Conservation (phyloP, 2,113 vertebrate species). For the Ciconia boyciana region DNA sequence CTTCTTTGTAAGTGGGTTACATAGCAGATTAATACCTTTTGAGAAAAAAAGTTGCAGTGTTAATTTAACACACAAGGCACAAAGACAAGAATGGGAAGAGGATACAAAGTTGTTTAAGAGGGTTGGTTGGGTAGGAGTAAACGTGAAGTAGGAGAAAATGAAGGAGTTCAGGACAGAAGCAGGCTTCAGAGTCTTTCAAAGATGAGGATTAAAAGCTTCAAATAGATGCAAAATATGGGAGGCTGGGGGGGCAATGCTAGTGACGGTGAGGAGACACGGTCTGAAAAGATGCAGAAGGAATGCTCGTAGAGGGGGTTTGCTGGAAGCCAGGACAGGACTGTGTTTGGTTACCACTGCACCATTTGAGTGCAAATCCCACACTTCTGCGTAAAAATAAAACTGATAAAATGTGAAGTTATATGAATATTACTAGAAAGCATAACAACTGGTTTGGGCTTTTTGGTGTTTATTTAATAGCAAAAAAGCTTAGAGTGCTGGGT, state of each 20-base stretch:
- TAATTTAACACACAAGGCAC: neutral
- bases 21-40: neutral
- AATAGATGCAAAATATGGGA: neutral
- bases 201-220: neutral
- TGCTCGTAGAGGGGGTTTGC: neutral
- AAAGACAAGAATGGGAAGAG: neutral
- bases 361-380: neutral
- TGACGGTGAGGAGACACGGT: accelerated
- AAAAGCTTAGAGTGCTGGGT: neutral
- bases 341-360: neutral
- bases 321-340: neutral
- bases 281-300: neutral
- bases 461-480: neutral
- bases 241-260: accelerated
- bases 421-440: neutral
- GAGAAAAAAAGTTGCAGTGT: neutral
- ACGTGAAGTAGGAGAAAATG: neutral
- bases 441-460: neutral
- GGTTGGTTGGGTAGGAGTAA: neutral
- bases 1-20: neutral
- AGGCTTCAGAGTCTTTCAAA: neutral
- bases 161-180: neutral
- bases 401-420: neutral
- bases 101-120: neutral
- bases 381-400: neutral